Evolutionary conservation across 2,113 vertebrate species (phyloP), one percentile per base, ranked within the genome.

Genomic region (Piaya cayana): DNA sequence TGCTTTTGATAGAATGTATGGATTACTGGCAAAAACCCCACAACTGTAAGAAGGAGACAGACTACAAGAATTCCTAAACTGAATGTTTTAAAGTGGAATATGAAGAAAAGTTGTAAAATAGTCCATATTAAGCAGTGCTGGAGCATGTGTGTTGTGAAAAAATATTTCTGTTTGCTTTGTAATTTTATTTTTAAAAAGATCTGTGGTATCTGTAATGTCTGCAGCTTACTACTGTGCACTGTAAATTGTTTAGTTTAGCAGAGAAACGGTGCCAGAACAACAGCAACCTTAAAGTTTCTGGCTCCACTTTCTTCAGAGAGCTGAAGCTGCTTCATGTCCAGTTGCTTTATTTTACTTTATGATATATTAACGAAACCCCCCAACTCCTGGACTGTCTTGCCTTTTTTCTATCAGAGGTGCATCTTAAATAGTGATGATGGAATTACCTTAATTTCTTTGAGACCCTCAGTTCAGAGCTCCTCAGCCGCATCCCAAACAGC

Each of bases 341-440:
- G 11, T 9, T 77, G 52, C 47, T 62, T 70, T 70, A 36, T 72
- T 86, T 77, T 34, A 27, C 39, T 30, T 42, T 13, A 22, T 52
- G 50, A 69, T 58, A 26, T 11, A 56, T 43, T 80, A 16, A 37
- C 45, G 32, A 74, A 52, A 9, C 14, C 25, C 37, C 30, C 30
- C 34, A 65, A 2, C 16, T 62, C 34, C 29, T 32, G 43, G 15
- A 9, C 45, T 56, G 49, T 19, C 59, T 37, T 17, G 12, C n/a
- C 77, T 30, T 3, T 75, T 59, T 92, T 78, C 5, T 32, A 3
- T 23, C 62, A 64, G 58, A 74, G 27, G 6, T 29, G 19, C 11
- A 15, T 52, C 50, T 88, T 49, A 76, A n/a, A 29, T 16, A 36
- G 11, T 2, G 0, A 13, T 0, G 0, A 3, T 43, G 50, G 68